Base-by-base conservation (phyloP, 1,140 invertebrate genomes). In the Drosophila burlai region DNA sequence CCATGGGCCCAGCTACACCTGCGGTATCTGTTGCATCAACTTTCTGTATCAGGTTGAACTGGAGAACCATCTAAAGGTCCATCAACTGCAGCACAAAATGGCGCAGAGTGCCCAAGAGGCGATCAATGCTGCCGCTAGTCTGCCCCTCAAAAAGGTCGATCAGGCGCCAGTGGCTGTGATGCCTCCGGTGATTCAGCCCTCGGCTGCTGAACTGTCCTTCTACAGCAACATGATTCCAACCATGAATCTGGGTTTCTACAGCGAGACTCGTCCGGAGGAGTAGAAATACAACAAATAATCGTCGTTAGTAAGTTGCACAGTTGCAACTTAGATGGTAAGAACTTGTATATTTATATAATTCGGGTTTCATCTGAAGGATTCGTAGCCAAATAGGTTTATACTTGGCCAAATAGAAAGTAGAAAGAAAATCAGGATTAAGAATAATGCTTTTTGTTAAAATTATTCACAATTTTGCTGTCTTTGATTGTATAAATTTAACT, bases 11-110 rank as follows among this genome's bases (percentile, higher is more conserved):
- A 94, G 94, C 68, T 94, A 94, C 86, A 93, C 93, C 45, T 95
- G 95, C 75, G 93, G 94, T 47, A 93, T 94, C 65, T 95, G 95
- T 83, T 93, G 94, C 75, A 94, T 94, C 29, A 94, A 93, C 18
- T 95, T 95, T 86, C 92, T 94, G 38, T 94, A 94, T 43, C 94
- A 94, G 84, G 82, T 93, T 26, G 94, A 94, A 57, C 82, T 95
- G 73, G 94, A 95, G 65, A 93, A 93, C 54, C 95, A 95, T 76
- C 92, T 94, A 31, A 95, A 95, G 76, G 94, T 94, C 4, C 95
- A 95, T 80, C 80, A 91, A 59, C 47, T 92, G 21, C 91, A 92
- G 29, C 84, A 92, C 58, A 90, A 74, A 38, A 83, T 81, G 46
- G 83, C 79, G 5, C 80, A 83, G 31, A 80, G 80, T 40, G 74